Evolutionary conservation across 2,113 vertebrate species (phyloP).

Genomic region (Oreotrochilus melanogaster): DNA sequence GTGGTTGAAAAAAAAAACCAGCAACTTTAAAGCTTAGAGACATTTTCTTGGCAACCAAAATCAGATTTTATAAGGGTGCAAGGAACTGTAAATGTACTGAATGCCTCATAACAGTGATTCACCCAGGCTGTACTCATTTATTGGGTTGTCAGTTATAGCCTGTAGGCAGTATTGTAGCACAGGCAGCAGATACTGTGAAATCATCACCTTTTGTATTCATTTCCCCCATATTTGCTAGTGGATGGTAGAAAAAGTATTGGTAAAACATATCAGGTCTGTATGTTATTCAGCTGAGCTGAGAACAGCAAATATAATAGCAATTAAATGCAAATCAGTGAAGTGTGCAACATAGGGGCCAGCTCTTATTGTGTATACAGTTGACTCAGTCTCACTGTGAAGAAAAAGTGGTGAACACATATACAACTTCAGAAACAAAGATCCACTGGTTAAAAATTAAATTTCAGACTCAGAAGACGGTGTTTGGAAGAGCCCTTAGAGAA

Average conservation of each 20-base stretch:
- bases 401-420: neutral
- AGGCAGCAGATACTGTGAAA: neutral
- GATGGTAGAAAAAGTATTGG: neutral
- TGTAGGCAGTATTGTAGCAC: neutral
- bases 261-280: neutral
- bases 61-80: neutral
- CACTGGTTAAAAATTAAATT: neutral
- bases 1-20: neutral
- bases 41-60: slow-evolving; percentile 10
- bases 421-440: neutral
- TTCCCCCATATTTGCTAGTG: neutral
- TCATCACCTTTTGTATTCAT: neutral
- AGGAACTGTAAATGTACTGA: neutral
- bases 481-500: neutral
- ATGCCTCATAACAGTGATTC: neutral
- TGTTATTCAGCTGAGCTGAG: neutral
- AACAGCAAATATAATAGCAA: neutral
- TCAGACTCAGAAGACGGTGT: rapidly evolving
- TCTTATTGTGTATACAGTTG: neutral
- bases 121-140: neutral
- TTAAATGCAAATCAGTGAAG: neutral
- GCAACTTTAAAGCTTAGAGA: neutral
- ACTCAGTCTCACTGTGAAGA: neutral
- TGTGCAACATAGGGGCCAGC: neutral
- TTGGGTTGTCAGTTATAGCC: slow-evolving; percentile 31